Base-by-base conservation (phyloP, 1,140 invertebrate genomes). In the Amphibalanus amphitrite region DNA sequence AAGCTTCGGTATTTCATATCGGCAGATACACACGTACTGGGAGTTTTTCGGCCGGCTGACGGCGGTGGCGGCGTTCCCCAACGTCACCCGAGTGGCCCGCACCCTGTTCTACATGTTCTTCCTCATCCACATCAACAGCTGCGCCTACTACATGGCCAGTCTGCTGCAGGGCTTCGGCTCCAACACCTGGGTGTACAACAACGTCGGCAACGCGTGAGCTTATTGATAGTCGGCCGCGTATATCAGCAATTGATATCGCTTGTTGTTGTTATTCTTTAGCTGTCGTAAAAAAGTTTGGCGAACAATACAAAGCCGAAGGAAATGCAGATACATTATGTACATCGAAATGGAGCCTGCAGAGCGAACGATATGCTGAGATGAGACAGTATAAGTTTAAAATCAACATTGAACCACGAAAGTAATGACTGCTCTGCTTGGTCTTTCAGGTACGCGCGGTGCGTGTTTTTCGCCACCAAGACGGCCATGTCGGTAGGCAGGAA, bases 401-500 rank as follows among this genome's bases (percentile, higher is more conserved):
- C 25, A 59, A 13, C 47, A 15, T 59, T 25, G n/a, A n/a, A n/a
- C n/a, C n/a, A n/a, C n/a, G n/a, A n/a, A n/a, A n/a, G n/a, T n/a
- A n/a, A n/a, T n/a, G n/a, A n/a, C n/a, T n/a, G n/a, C n/a, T n/a
- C n/a, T n/a, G n/a, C n/a, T n/a, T n/a, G n/a, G n/a, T n/a, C n/a
- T n/a, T 28, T 17, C 71, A 87, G 86, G 0, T 97, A 97, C 80
- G 89, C 97, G 23, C 84, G 92, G 29, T 97, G 94, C 79, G 95
- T 96, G 81, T 95, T 95, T 76, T 94, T 97, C 80, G 93, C 93
- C 0, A 93, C 92, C 0, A 95, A 96, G 81, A 95, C 93, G 10
- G 93, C 94, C 0, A 96, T 94, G 0, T 95, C 93, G 0, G 96
- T 97, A 71, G 95, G 94, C 13, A 95, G 96, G 80, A 97, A 96